Evolutionary conservation across 2,888 invertebrate species (phyloP).

Genomic region (Napeogenes inachia): DNA sequence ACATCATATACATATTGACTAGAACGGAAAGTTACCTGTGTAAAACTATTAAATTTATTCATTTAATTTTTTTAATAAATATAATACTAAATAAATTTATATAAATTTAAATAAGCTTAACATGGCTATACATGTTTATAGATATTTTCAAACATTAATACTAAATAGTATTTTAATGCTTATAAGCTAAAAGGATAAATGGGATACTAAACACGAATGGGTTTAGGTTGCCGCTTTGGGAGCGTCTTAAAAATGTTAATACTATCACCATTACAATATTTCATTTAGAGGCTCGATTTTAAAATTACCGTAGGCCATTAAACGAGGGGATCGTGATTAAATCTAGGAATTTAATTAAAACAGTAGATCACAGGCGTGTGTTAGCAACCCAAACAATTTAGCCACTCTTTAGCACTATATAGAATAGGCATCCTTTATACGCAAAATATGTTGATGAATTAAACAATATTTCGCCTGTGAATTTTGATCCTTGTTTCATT

Average conservation of each 20-base stretch:
- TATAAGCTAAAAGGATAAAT: conserved; percentile 9
- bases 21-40: background rate
- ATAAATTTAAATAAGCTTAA: too few species aligned
- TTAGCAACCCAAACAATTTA: conserved; percentile 29
- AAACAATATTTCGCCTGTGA: conserved; percentile 26
- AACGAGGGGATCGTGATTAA: conserved; percentile 22
- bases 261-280: conserved; percentile 9
- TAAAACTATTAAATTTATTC: too few species aligned
- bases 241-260: conserved; percentile 11
- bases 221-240: conserved; percentile 1
- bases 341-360: conserved; percentile 30
- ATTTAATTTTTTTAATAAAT: too few species aligned
- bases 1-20: conserved; percentile 11
- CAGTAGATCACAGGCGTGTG: conserved; percentile 23
- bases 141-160: background rate
- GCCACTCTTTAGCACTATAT: conserved; percentile 27
- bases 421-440: conserved; percentile 28
- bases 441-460: conserved; percentile 28
- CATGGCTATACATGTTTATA: too few species aligned
- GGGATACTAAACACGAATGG: background rate
- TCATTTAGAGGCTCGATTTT: conserved; percentile 2
- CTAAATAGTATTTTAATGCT: background rate
- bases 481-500: conserved; percentile 21
- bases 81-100: too few species aligned
- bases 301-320: conserved; percentile 21